Percentiles rank a stretch among this genome's conserved stretches.
Conservation (phyloP, 1,140 invertebrate genomes). For the Muscidifurax raptorellus region DNA sequence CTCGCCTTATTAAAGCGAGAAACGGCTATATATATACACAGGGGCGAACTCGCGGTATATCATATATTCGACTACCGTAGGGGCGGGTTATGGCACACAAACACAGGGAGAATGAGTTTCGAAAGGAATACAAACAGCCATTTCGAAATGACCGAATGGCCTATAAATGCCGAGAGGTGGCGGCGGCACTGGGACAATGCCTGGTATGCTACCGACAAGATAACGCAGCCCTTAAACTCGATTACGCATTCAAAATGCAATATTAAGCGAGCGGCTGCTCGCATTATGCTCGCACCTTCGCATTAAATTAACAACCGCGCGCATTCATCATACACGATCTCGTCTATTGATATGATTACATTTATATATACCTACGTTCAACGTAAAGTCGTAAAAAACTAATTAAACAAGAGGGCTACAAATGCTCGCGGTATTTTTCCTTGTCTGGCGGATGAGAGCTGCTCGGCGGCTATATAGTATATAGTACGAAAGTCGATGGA, state of each 20-base stretch:
- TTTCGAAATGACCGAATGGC: slow-evolving; percentile 40
- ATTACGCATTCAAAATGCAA: slow-evolving; percentile 5
- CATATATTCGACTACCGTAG: neutral
- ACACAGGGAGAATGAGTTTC: neutral
- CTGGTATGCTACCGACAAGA: neutral
- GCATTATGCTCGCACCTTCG: neutral
- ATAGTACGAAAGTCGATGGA: neutral
- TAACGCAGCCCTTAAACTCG: neutral
- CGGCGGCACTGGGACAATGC: slow-evolving; percentile 3
- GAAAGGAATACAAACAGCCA: slow-evolving; percentile 16
- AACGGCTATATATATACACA: neutral
- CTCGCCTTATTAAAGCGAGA: slow-evolving; percentile 53
- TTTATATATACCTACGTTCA: too few species aligned
- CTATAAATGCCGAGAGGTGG: slow-evolving; percentile 6
- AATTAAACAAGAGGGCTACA: neutral
- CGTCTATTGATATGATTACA: too few species aligned
- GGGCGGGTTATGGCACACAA: neutral
- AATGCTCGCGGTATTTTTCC: neutral
- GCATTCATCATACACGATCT: neutral
- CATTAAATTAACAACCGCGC: neutral
- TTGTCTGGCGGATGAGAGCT: neutral
- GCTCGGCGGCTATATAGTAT: neutral
- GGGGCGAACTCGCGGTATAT: neutral
- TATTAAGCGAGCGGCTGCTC: neutral
- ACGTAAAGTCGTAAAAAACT: too few species aligned